Percentiles rank a stretch among this genome's conserved stretches.
phyloP scores from a whole-genome alignment of 2,797 vertebrate genomes.

The Cossypha caffra region DNA sequence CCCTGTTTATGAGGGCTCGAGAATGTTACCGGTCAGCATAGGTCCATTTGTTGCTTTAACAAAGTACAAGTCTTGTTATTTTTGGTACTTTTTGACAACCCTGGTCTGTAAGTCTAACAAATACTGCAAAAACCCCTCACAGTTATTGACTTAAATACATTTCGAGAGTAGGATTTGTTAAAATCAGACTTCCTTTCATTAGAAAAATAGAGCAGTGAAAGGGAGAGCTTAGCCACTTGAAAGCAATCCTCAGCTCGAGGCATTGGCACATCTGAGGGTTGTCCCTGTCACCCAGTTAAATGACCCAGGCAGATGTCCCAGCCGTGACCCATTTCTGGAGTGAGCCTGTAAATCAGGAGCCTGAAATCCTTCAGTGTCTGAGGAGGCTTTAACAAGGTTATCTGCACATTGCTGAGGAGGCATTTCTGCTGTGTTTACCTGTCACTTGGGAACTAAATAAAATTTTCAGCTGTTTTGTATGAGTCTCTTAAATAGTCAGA shows the following conservation, averaged over 20 bases:
- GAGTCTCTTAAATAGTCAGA: background rate
- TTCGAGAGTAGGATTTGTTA: background rate
- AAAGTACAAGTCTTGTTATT: background rate
- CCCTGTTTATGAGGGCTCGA: background rate
- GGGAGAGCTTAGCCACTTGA: background rate
- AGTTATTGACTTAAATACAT: background rate
- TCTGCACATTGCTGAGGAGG: constrained; percentile 22
- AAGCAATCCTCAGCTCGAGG: background rate
- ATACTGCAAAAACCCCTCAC: background rate
- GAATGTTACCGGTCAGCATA: background rate
- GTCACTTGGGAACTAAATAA: background rate
- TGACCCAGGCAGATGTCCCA: constrained; percentile 19
- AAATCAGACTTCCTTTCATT: background rate
- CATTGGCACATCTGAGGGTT: background rate
- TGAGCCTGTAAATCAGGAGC: constrained; percentile 19
- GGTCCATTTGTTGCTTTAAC: background rate
- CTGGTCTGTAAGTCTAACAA: background rate
- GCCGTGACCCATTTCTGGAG: constrained; percentile 43
- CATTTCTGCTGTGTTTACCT: background rate
- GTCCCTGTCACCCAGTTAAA: constrained; percentile 8
- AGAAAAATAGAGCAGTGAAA: background rate
- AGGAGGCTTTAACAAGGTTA: constrained; percentile 13
- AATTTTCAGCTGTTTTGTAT: background rate
- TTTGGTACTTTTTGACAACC: background rate
- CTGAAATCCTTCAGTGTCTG: constrained; percentile 29